Conservation (phyloP, 2,797 vertebrate genomes). For the Pogonophryne albipinna region DNA sequence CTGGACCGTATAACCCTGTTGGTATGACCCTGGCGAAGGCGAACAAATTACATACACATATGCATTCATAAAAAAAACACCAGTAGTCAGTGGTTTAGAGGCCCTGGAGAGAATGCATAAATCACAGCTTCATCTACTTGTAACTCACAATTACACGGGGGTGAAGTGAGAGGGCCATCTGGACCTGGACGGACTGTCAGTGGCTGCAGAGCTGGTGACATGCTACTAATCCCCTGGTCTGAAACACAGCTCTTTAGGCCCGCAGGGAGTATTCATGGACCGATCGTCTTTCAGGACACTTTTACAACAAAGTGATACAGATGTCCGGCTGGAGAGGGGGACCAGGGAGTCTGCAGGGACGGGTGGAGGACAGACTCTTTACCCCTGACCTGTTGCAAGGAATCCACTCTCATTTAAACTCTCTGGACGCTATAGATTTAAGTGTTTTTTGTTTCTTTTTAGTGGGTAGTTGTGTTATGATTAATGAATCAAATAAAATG, state of each 20-base stretch:
- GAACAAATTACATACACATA: slow-evolving; percentile 62
- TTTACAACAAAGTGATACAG: slow-evolving; percentile 48
- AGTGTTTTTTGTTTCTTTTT: neutral
- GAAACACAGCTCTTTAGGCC: slow-evolving; percentile 45
- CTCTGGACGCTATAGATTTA: slow-evolving; percentile 23
- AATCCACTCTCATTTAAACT: slow-evolving; percentile 28
- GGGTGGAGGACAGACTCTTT: neutral
- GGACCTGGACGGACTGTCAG: slow-evolving; percentile 24
- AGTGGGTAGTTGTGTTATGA: neutral
- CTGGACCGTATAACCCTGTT: slow-evolving; percentile 53
- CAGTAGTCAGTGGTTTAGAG: slow-evolving; percentile 21
- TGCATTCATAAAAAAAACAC: slow-evolving; percentile 28
- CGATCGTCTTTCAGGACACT: slow-evolving; percentile 61
- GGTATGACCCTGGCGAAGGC: slow-evolving; percentile 49
- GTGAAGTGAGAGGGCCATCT: slow-evolving; percentile 2
- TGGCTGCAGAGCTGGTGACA: slow-evolving; percentile 36
- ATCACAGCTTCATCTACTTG: slow-evolving; percentile 1
- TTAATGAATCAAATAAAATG: no score
- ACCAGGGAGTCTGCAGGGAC: slow-evolving; percentile 14
- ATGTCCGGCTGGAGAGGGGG: slow-evolving; percentile 47
- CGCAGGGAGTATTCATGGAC: slow-evolving; percentile 48
- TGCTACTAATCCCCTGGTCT: slow-evolving; percentile 61
- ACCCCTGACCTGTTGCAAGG: slow-evolving; percentile 21
- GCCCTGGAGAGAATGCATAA: slow-evolving; percentile 8
- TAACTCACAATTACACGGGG: slow-evolving; percentile 34